A percentile compares a stretch with the other conserved stretches of the same genome.
phyloP scores from a whole-genome alignment of 2,797 vertebrate species.

The Macropodus opercularis region DNA sequence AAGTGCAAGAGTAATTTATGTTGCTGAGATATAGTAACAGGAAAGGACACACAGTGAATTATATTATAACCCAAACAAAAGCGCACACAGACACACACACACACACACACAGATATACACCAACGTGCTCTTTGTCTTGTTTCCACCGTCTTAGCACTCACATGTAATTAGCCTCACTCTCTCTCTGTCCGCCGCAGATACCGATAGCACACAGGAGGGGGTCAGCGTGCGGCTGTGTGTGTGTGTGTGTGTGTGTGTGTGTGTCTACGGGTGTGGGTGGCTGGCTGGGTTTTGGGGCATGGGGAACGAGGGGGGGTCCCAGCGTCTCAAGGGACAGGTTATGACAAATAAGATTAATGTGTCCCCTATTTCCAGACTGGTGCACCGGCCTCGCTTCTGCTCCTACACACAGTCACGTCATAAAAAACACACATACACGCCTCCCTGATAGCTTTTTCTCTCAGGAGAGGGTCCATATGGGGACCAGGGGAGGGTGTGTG shows the following conservation, averaged over 20 bases:
- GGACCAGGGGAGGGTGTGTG: slow-evolving; percentile 54
- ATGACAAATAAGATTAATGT: slow-evolving; percentile 90
- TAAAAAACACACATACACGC: slow-evolving; percentile 68
- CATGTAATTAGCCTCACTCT: slow-evolving; percentile 83
- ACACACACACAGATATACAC: slow-evolving; percentile 38
- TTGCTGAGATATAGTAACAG: slow-evolving; percentile 48
- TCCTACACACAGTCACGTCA: slow-evolving; percentile 46
- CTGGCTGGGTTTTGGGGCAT: slow-evolving; percentile 37
- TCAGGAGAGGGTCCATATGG: slow-evolving; percentile 81
- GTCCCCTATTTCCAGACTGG: slow-evolving; percentile 83
- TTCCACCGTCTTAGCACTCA: slow-evolving; percentile 82
- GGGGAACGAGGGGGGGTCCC: slow-evolving; percentile 51
- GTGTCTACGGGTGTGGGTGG: slow-evolving; percentile 2
- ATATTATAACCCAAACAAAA: slow-evolving; percentile 59
- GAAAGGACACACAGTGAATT: slow-evolving; percentile 58
- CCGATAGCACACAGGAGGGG: slow-evolving; percentile 75
- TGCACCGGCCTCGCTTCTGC: slow-evolving; percentile 68
- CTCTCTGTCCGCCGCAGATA: slow-evolving; percentile 74
- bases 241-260: neutral
- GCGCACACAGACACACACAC: slow-evolving; percentile 33
- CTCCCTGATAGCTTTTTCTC: slow-evolving; percentile 75
- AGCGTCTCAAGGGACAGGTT: slow-evolving; percentile 81
- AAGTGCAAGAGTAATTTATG: slow-evolving; percentile 58
- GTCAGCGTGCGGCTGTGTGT: slow-evolving; percentile 44
- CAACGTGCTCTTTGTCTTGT: slow-evolving; percentile 76